Base-by-base conservation (phyloP, 1,140 invertebrate species). In the Aphelenchoides besseyi region DNA sequence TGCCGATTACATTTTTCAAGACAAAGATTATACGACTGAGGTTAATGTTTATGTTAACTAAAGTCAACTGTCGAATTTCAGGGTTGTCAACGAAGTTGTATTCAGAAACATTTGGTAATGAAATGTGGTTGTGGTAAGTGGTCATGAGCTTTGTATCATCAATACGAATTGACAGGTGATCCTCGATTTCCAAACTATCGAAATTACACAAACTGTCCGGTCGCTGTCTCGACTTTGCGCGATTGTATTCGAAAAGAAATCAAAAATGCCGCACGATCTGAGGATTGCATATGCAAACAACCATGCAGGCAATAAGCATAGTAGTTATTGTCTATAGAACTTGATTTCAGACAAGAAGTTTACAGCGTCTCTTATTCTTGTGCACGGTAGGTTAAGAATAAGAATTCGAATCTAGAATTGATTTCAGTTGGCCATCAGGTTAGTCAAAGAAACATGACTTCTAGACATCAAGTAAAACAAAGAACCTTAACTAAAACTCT, bases 11-110 rank as follows among this genome's bases (percentile, higher is more conserved):
- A 82, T 82, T 32, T 82, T 75, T 54, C 64, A 52, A 26, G 76
- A 83, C 59, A 84, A 85, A 54, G 74, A 74, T 41, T 83, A 83
- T 55, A 82, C 80, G 1, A 85, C 81, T 18, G 81, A 83, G 67
- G 81, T 81, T 69, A 54, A 16, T 35, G 8, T 33, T 1, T 26
- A 16, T 2, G 29, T 36, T 2, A n/a, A 59, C 29, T 26, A 41
- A n/a, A 71, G 8, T 55, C 64, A 70, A 66, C 8, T 12, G 30
- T 53, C 12, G 9, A 23, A 28, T 72, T 73, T 54, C 35, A 82
- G 75, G 80, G 71, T 1, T 82, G 81, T 57, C 80, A 84, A 53
- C 63, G 82, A 30, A 80, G 77, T 74, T 83, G 81, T 61, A 81
- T 83, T 26, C 81, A 83, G 68, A 71, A 72, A 37, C 72, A 81